These are phyloP conservation scores for Hirudo medicinalis DNA, from an alignment of 1,140 invertebrate species.

Conservation along the genomic window DNA sequence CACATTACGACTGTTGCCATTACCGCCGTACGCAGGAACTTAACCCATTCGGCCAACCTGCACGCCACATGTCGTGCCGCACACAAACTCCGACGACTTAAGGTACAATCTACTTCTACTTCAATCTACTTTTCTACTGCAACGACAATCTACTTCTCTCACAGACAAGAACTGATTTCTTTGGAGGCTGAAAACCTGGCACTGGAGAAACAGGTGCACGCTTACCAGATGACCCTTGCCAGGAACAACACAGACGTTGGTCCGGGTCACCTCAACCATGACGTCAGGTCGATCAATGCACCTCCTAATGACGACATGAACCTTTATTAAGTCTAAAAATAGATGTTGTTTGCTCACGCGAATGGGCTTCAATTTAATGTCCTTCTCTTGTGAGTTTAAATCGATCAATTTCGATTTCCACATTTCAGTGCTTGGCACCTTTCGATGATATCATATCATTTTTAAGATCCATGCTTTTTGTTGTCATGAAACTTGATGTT, in stretches of 20 bases:
- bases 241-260: conserved; percentile 36
- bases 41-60: no score
- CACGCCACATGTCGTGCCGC: no score
- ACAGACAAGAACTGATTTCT: conserved; percentile 63
- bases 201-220: conserved; percentile 69
- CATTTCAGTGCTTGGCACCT: no score
- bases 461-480: no score
- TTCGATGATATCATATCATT: no score
- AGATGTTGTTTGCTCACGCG: not conserved
- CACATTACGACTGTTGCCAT: no score
- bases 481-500: no score
- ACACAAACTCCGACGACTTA: no score
- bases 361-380: not conserved
- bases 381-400: not conserved
- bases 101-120: no score
- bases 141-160: conserved; percentile 23
- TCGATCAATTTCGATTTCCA: no score
- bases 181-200: conserved; percentile 73
- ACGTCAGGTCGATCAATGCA: not conserved
- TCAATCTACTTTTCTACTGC: not conserved
- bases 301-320: not conserved
- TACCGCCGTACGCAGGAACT: no score
- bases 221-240: conserved; percentile 69
- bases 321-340: conserved; percentile 10
- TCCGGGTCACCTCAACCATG: conserved; percentile 8